Percentiles rank a stretch among this genome's conserved stretches.
These are phyloP conservation scores for Corythoichthys intestinalis DNA, from an alignment of 2,113 vertebrate species.

Conservation along the genomic window DNA sequence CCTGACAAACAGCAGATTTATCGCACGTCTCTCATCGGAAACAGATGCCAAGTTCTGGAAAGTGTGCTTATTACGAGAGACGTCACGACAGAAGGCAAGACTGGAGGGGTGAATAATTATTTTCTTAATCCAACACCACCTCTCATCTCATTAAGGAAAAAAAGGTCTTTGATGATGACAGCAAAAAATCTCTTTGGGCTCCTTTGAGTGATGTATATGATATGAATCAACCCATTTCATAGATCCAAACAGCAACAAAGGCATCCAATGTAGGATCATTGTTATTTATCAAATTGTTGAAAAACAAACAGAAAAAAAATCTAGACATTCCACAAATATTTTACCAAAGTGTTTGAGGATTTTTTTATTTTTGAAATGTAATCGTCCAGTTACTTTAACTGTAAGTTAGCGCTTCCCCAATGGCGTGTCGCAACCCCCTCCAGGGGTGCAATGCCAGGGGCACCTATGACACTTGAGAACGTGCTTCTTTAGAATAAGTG, in stretches of 20 bases:
- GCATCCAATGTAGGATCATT: background rate
- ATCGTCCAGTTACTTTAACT: too few relatives aligned
- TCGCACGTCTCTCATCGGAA: background rate
- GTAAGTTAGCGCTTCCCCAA: too few relatives aligned
- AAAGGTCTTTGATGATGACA: background rate
- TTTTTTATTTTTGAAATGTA: too few relatives aligned
- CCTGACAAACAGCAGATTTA: background rate
- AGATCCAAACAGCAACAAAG: background rate
- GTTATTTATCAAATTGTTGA: background rate
- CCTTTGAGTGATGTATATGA: background rate
- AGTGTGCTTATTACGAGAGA: background rate
- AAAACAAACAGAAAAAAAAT: background rate
- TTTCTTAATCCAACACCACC: background rate
- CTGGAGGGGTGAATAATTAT: background rate
- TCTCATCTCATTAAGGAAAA: background rate
- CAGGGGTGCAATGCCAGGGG: too few relatives aligned
- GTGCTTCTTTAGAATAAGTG: too few relatives aligned
- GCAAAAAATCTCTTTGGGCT: background rate
- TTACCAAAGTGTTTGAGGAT: too few relatives aligned
- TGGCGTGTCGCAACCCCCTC: too few relatives aligned
- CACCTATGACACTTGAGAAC: too few relatives aligned
- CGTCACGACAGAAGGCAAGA: background rate
- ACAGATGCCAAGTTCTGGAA: conserved; percentile 1
- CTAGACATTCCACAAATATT: too few relatives aligned
- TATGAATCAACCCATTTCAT: background rate